A percentile compares a stretch with the other conserved stretches of the same genome.
phyloP scores from a whole-genome alignment of 2,113 vertebrate genomes.

The Nerophis ophidion region DNA sequence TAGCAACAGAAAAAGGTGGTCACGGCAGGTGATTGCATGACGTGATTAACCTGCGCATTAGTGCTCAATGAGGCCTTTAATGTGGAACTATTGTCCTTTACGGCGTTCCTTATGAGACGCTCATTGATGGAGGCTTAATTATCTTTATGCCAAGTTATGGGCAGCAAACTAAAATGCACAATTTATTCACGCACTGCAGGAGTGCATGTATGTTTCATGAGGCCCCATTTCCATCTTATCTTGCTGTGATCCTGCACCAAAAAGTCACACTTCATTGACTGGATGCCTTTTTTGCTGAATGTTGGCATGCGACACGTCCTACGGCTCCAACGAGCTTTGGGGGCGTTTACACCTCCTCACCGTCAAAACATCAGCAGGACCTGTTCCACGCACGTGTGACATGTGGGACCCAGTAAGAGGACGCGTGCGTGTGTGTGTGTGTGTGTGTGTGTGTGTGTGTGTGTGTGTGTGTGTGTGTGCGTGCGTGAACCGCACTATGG shows the following conservation, averaged over 20 bases:
- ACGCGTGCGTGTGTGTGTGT: no score
- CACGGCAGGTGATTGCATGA: not conserved
- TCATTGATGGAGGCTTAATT: conserved; percentile 8
- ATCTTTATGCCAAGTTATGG: not conserved
- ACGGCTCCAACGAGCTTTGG: conserved; percentile 23
- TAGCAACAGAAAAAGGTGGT: not conserved
- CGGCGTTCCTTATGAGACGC: not conserved
- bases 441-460: not conserved
- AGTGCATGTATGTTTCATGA: conserved; percentile 56
- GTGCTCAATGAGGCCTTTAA: not conserved
- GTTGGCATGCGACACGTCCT: conserved; percentile 24
- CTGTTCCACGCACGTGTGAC: conserved; percentile 3
- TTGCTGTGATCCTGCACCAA: conserved; percentile 5
- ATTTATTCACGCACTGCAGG: conserved; percentile 34
- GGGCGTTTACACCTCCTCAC: conserved; percentile 8
- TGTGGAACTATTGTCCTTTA: not conserved
- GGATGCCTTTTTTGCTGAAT: not conserved
- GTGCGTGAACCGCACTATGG: not conserved
- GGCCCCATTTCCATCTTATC: not conserved
- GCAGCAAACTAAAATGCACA: conserved; percentile 7
- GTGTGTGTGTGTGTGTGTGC: conserved; percentile 15
- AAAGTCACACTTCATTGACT: conserved; percentile 34
- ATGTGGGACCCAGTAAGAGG: conserved; percentile 8
- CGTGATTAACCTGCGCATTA: not conserved
- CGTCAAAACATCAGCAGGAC: conserved; percentile 10